A percentile compares a stretch with the other conserved stretches of the same genome.
phyloP scores from a whole-genome alignment of 30 jellyfish, hydroid and myxozoan species.

The Sanderia malayensis region DNA sequence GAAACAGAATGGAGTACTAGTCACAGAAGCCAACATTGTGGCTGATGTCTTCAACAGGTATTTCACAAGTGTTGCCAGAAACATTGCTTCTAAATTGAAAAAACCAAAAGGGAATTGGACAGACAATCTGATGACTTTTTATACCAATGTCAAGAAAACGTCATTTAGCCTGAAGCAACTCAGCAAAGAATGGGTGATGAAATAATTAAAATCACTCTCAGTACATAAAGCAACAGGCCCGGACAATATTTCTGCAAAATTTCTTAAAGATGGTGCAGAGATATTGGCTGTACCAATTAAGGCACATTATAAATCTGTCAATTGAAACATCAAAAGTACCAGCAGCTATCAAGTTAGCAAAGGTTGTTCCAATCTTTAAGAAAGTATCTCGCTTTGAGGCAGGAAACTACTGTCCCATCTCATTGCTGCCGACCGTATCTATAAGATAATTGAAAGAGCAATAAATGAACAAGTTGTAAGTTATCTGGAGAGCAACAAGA shows the following conservation, averaged over 20 bases:
- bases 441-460: conserved; percentile 9
- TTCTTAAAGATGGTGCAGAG: conserved; percentile 13
- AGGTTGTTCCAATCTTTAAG: not conserved
- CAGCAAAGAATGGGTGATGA: conserved; percentile 33
- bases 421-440: conserved; percentile 5
- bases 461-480: conserved; percentile 1
- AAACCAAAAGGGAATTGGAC: conserved; percentile 39
- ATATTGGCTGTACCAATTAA: conserved; percentile 5
- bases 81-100: conserved; percentile 23
- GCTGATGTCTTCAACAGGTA: conserved; percentile 36
- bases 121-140: conserved; percentile 29
- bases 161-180: conserved; percentile 29
- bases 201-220: conserved; percentile 19
- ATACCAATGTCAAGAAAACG: conserved; percentile 26
- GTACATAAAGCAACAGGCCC: conserved; percentile 44
- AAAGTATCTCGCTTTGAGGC: not conserved
- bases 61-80: conserved; percentile 37
- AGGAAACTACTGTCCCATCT: conserved; percentile 1
- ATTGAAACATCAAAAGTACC: not conserved
- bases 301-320: conserved; percentile 11
- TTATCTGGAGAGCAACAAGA: conserved; percentile 16
- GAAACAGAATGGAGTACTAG: conserved; percentile 39
- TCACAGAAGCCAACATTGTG: conserved; percentile 41
- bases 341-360: not conserved
- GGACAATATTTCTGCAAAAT: conserved; percentile 11